Base-by-base conservation (phyloP, 2,888 invertebrate genomes). In the Drosophila vallismaia region DNA sequence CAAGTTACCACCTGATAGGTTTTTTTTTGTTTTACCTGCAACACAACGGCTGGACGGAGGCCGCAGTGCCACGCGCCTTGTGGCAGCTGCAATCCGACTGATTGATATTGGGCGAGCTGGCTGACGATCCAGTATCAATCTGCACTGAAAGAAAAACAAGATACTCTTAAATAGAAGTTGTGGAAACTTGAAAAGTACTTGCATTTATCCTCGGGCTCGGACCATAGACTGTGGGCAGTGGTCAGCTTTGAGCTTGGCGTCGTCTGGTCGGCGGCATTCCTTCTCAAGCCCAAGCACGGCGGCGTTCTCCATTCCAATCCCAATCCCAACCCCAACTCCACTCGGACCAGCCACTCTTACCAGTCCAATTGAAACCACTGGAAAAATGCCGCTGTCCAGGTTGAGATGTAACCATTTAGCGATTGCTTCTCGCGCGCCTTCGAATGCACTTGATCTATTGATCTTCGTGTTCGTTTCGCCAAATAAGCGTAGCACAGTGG, bases 361-460 rank as follows among this genome's bases (percentile, higher is more conserved):
- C 12, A 40, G 8, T 12, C 36, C 44, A 42, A 42, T 19, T 42
- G 12, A 42, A 42, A 42, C 50, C 40, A 24, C 26, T 50, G 44
- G 19, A 71, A 60, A 49, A 79, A 56, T 67, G 62, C 45, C 36
- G 64, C 62, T 73, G 81, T 68, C 79, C 74, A 60, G 67, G 28
- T 53, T 60, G 69, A 85, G 86, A 82, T 86, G 86, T 75, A 82
- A 75, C 83, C 76, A 82, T 82, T 82, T 79, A 82, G 80, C 78
- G 71, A 63, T 60, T 56, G 69, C 71, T 77, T 62, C 71, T 58
- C 53, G 60, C 71, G 60, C 71, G 72, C 79, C 73, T 73, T 79
- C 75, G 71, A 54, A 75, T 84, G 84, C 84, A 86, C 86, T 84
- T 84, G 86, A 84, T 84, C 84, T 84, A 86, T 84, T 84, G 86